Base-by-base conservation (phyloP, 2,113 vertebrate genomes). In the Alouatta palliata region DNA sequence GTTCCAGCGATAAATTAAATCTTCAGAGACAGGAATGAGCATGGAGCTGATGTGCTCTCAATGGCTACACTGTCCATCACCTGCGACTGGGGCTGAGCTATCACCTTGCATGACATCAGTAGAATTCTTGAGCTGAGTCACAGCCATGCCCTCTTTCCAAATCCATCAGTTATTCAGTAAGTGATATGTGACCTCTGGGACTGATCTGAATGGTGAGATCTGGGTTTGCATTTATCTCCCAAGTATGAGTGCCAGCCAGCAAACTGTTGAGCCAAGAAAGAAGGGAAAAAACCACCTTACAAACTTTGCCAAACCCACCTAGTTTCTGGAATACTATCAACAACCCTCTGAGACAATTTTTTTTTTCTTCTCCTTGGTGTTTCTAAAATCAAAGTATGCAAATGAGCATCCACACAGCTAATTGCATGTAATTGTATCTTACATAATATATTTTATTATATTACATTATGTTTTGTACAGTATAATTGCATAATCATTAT, bases 311-410 rank as follows among this genome's bases (percentile, higher is more conserved):
- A 89, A 71, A 66, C 21, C 73, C 77, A 87, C 52, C 47, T n/a
- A 79, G 11, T 71, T 95, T 85, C 83, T 95, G 37, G 87, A 87
- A 97, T 87, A 81, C 52, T 70, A 82, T 85, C 84, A 87, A 77
- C 37, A 93, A 32, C 61, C 64, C 76, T 96, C 70, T 43, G 80
- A 96, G 85, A 96, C 73, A 85, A 45, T 54, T 43, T 37, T 49
- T 49, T 49, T 25, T 19, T 11, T 47, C 45, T 71, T 45, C 35
- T 8, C 25, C 5, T 64, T 89, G 56, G 84, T 30, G 12, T 94
- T 95, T 95, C 94, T 73, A 71, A 95, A 95, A 95, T 56, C 87
- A 79, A 88, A 96, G 87, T 88, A 95, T 96, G 95, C 84, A 96
- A 96, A 88, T 96, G 94, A 97, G 90, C 37, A 54, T 92, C 81